phyloP scores from a whole-genome alignment of 2,113 vertebrate species.

The Aegypius monachus region DNA sequence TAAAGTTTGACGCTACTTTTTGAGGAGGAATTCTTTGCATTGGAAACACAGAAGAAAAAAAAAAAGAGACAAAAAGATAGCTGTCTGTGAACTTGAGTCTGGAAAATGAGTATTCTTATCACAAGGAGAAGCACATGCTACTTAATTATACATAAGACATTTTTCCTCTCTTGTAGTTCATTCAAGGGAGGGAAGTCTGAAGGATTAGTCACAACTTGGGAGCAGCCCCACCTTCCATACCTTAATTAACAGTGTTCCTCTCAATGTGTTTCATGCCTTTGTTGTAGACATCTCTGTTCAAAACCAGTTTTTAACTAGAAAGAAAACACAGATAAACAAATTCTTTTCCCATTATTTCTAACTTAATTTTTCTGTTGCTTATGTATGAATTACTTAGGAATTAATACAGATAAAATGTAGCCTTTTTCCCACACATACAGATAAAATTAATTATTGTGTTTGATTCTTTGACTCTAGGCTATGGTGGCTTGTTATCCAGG shows the following conservation, averaged over 20 bases:
- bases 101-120: background rate
- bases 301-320: background rate
- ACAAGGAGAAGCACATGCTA: background rate
- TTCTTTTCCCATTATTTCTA: background rate
- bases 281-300: background rate
- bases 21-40: background rate
- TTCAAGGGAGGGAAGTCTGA: background rate
- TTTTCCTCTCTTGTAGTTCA: background rate
- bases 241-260: background rate
- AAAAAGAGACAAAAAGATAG: background rate
- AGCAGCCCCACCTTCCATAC: background rate
- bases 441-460: background rate
- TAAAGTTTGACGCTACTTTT: background rate
- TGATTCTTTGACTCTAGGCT: conserved; percentile 77
- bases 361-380: background rate
- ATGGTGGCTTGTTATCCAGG: conserved; percentile 98
- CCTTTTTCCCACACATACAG: background rate
- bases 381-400: background rate
- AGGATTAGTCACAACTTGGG: background rate
- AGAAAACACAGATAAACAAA: background rate
- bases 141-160: background rate
- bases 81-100: background rate
- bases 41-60: rapidly evolving
- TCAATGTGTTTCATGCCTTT: background rate
- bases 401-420: background rate